phyloP scores from a whole-genome alignment of 1,140 invertebrate genomes.

The Trachymyrmex septentrionalis region DNA sequence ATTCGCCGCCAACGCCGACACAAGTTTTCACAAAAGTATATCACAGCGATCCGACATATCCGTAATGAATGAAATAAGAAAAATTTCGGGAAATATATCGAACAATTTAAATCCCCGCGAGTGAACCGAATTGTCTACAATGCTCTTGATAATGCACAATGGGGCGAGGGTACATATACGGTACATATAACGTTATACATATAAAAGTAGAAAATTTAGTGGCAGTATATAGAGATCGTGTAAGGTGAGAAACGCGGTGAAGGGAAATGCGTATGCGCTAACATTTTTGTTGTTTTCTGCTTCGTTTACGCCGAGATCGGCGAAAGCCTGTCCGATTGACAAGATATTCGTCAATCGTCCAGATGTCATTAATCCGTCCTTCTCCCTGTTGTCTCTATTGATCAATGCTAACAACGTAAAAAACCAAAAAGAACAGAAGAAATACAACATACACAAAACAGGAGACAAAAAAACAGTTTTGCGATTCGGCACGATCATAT shows the following conservation, averaged over 20 bases:
- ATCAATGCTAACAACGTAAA: conserved; percentile 59
- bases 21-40: conserved; percentile 49
- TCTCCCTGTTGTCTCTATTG: conserved; percentile 28
- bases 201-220: conserved; percentile 86
- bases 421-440: conserved; percentile 40
- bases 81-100: conserved; percentile 43
- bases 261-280: conserved; percentile 68
- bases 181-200: conserved; percentile 64
- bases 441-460: conserved; percentile 16
- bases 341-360: conserved; percentile 43
- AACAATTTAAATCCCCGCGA: conserved; percentile 51
- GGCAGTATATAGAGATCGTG: conserved; percentile 76
- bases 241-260: conserved; percentile 70
- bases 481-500: conserved; percentile 44
- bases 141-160: conserved; percentile 76
- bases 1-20: conserved; percentile 40
- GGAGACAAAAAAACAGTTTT: conserved; percentile 50
- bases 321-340: conserved; percentile 30
- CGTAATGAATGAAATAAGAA: conserved; percentile 44
- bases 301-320: conserved; percentile 43
- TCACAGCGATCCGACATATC: conserved; percentile 59
- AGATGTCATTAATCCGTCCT: conserved; percentile 38
- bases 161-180: conserved; percentile 71
- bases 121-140: conserved; percentile 48
- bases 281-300: conserved; percentile 50